Evolutionary conservation across 2,888 invertebrate species (phyloP).

Genomic region (Clusia tigrina): DNA sequence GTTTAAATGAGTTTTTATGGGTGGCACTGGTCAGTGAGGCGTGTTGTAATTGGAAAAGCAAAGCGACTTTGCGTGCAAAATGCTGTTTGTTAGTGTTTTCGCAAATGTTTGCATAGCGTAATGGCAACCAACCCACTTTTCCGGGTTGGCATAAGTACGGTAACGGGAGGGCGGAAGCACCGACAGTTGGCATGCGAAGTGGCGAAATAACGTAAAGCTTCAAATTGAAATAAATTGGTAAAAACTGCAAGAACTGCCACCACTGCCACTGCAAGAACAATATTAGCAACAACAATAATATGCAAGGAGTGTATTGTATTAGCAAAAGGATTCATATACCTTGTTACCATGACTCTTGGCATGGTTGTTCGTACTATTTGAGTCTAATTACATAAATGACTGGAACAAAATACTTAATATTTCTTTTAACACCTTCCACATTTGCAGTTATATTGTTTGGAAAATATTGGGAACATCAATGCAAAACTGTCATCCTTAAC

Average conservation of each 20-base stretch:
- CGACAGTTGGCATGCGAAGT: slow-evolving; percentile 13
- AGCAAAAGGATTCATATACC: no score
- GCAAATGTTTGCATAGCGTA: slow-evolving; percentile 7
- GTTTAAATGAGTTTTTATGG: background rate
- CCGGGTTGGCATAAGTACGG: background rate
- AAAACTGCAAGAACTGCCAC: slow-evolving; percentile 56
- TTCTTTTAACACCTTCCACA: no score
- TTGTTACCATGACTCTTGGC: no score
- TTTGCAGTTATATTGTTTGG: no score
- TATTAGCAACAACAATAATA: slow-evolving; percentile 51
- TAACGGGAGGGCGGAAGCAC: background rate
- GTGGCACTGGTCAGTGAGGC: slow-evolving; percentile 25
- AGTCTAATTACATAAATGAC: no score
- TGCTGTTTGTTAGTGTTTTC: background rate
- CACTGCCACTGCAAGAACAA: no score
- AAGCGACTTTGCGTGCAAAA: background rate
- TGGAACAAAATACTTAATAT: no score
- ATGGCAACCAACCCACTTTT: background rate
- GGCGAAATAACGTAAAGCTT: slow-evolving; percentile 11
- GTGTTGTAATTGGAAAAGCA: slow-evolving; percentile 54
- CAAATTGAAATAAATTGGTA: slow-evolving; percentile 59
- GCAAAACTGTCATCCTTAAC: no score
- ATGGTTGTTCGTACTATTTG: no score
- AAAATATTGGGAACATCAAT: no score
- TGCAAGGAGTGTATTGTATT: no score